Conservation (phyloP, 1,140 invertebrate species). For the Drosophila parvula region DNA sequence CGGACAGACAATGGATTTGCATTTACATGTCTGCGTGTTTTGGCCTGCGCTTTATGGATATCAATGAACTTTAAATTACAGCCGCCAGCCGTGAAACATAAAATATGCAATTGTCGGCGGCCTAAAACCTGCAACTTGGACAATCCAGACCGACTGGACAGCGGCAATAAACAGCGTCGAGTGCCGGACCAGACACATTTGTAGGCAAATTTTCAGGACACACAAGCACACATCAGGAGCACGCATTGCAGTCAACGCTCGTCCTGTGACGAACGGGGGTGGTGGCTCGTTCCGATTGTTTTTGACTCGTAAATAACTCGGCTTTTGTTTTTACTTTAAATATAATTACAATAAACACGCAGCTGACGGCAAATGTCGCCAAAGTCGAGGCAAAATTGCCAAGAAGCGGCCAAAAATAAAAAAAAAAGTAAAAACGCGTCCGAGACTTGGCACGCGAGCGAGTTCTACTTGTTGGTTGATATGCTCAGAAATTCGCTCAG, state of each 20-base stretch:
- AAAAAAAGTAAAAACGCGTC: slow-evolving; percentile 41
- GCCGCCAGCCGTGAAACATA: slow-evolving; percentile 58
- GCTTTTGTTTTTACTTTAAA: slow-evolving; percentile 68
- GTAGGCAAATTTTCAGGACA: slow-evolving; percentile 73
- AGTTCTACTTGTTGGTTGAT: slow-evolving; percentile 26
- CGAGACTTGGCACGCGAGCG: slow-evolving; percentile 57
- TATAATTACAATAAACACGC: slow-evolving; percentile 77
- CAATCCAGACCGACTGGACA: slow-evolving; percentile 21
- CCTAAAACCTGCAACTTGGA: slow-evolving; percentile 57
- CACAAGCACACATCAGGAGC: slow-evolving; percentile 50
- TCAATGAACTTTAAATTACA: slow-evolving; percentile 82
- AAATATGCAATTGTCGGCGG: slow-evolving; percentile 78
- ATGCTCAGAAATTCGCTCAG: slow-evolving; percentile 10
- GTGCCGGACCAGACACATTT: slow-evolving; percentile 70
- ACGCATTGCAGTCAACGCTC: slow-evolving; percentile 49
- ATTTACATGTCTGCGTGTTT: slow-evolving; percentile 32
- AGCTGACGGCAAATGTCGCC: slow-evolving; percentile 54
- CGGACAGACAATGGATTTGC: slow-evolving; percentile 61
- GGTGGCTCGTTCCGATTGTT: slow-evolving; percentile 12
- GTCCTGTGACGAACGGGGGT: slow-evolving; percentile 43
- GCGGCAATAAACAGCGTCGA: slow-evolving; percentile 62
- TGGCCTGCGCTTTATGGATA: slow-evolving; percentile 74
- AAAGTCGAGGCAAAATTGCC: slow-evolving; percentile 63
- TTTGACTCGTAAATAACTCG: slow-evolving; percentile 64
- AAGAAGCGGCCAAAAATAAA: slow-evolving; percentile 47